These are phyloP conservation scores for Dryobota labecula DNA, from an alignment of 2,888 invertebrate species.

Conservation along the genomic window DNA sequence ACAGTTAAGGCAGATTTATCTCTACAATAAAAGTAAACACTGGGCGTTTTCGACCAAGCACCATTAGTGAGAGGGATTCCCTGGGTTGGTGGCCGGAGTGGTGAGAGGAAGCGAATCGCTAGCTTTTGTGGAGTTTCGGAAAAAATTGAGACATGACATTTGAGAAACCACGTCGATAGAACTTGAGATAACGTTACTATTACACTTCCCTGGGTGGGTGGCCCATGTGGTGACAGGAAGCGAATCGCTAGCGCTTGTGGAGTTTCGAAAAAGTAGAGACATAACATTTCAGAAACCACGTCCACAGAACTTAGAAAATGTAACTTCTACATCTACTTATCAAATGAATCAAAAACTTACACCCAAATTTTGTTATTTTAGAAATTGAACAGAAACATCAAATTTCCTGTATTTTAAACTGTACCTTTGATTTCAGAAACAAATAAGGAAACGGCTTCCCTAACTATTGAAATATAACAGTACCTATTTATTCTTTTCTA, in stretches of 20 bases:
- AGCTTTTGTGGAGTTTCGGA: slow-evolving; percentile 21
- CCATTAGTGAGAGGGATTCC: slow-evolving; percentile 86
- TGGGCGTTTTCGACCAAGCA: slow-evolving; percentile 79
- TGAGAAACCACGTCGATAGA: background rate
- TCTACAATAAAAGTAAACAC: slow-evolving; percentile 89
- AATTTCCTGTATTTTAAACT: background rate
- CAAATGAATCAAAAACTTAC: background rate
- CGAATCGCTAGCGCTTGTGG: slow-evolving; percentile 31
- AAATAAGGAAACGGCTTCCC: background rate
- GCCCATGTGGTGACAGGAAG: slow-evolving; percentile 46
- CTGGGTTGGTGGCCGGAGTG: slow-evolving; percentile 58
- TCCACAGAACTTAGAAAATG: background rate
- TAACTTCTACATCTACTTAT: background rate
- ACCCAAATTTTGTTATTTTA: background rate
- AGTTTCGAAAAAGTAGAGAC: background rate
- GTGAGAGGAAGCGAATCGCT: slow-evolving; percentile 31
- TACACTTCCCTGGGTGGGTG: slow-evolving; percentile 68
- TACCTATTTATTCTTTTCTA: background rate
- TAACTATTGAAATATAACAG: background rate
- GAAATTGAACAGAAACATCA: background rate
- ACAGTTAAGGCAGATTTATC: slow-evolving; percentile 89
- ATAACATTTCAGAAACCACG: background rate
- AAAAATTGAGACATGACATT: background rate
- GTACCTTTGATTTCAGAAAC: background rate
- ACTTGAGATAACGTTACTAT: background rate